Base-by-base conservation (phyloP, 2,113 vertebrate genomes). In the Misgurnus mizolepis region DNA sequence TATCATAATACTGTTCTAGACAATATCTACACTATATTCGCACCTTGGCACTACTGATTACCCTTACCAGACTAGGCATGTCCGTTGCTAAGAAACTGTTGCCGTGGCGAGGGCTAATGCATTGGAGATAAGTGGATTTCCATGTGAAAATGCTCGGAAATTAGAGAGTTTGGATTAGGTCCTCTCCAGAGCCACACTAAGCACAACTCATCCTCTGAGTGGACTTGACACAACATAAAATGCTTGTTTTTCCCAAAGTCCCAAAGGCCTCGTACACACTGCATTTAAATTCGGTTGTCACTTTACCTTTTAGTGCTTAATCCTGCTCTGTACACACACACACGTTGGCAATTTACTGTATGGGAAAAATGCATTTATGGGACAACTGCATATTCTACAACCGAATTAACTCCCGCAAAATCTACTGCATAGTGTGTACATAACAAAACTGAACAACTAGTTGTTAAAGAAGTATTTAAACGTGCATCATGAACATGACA, bases 1-100 rank as follows among this genome's bases (percentile, higher is more conserved):
- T 49, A 41, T 75, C 53, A 43, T 17, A 75, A 55, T n/a, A 47
- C 40, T 22, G 41, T 65, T 70, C 55, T 76, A 17, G 66, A 53
- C 58, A 62, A 70, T 78, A 84, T 73, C 70, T 49, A 70, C 80
- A 58, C 69, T 64, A 72, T 58, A 41, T 79, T 69, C 71, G 77
- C 79, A 78, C 67, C 67, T 79, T 73, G 67, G 27, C 14, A 80
- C 65, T 76, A 74, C 78, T 82, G 70, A 80, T 83, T 79, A 79
- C 70, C 65, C 64, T 65, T 70, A 41, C 12, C 80, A 64, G 82
- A 82, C 27, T 66, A 82, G 74, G 66, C 78, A 81, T 80, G 74
- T 79, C 80, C 53, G 82, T 87, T 87, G 84, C 84, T 84, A 80
- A 87, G 84, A 78, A 85, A 85, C 86, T 73, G 84, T 82, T 84